Percentiles rank a stretch among this genome's conserved stretches.
Conservation (phyloP, 2,888 invertebrate species). For the Microplitis deprimator region DNA sequence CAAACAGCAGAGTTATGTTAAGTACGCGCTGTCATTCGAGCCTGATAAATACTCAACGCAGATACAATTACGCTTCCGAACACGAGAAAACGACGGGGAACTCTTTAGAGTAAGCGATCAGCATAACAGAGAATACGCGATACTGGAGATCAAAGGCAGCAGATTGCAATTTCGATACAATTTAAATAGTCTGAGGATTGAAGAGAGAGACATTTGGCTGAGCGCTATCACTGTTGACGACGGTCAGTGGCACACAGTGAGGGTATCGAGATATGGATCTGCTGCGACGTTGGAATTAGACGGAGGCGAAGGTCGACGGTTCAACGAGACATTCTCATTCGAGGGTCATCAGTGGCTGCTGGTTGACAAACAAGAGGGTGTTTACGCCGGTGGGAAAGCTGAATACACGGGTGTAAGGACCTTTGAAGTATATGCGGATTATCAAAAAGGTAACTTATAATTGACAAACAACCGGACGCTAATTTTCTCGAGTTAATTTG, state of each 20-base stretch:
- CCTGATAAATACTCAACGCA: constrained; percentile 94
- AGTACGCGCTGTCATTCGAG: constrained; percentile 94
- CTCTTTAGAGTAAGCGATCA: constrained; percentile 94
- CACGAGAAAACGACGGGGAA: constrained; percentile 93
- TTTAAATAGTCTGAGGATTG: constrained; percentile 90
- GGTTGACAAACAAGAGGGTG: constrained; percentile 94
- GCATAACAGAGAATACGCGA: constrained; percentile 94
- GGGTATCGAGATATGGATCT: constrained; percentile 91
- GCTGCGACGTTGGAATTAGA: constrained; percentile 94
- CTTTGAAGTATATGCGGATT: constrained; percentile 95
- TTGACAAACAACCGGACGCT: not conserved
- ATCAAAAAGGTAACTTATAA: constrained; percentile 83
- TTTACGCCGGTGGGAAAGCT: constrained; percentile 95
- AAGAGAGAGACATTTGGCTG: constrained; percentile 92
- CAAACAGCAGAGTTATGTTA: constrained; percentile 95
- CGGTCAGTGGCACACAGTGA: constrained; percentile 97
- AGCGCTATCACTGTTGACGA: constrained; percentile 93
- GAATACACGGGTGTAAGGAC: constrained; percentile 95
- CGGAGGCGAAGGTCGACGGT: constrained; percentile 93
- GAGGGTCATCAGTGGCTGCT: constrained; percentile 92
- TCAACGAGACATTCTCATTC: constrained; percentile 93
- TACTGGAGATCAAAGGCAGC: constrained; percentile 91
- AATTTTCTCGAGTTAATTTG: not conserved
- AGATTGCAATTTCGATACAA: constrained; percentile 93
- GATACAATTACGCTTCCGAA: constrained; percentile 93